Evolutionary conservation across 1,140 invertebrate genomes (phyloP).

Genomic region (Hyposmocoma kahamanoa): DNA sequence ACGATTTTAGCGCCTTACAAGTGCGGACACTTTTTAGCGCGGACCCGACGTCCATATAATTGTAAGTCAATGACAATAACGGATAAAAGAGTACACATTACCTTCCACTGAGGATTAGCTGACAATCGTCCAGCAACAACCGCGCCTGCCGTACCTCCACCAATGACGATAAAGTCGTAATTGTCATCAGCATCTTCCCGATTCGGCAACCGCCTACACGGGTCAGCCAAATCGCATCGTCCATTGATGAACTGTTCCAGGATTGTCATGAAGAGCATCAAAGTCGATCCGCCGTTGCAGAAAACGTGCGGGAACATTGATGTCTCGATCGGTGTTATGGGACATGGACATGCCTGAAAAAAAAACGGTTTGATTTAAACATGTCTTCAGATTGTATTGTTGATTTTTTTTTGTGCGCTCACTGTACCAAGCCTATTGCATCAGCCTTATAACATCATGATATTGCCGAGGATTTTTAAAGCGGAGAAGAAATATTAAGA

Average conservation of each 20-base stretch:
- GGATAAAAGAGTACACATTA: too few relatives aligned
- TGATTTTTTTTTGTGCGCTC: too few relatives aligned
- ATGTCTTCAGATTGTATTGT: too few relatives aligned
- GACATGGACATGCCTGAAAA: slow-evolving; percentile 8
- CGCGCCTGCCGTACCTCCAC: slow-evolving; percentile 89
- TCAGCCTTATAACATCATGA: too few relatives aligned
- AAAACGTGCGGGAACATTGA: slow-evolving; percentile 1
- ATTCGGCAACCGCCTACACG: slow-evolving; percentile 43
- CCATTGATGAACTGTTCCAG: slow-evolving; percentile 86
- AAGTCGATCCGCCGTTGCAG: not conserved
- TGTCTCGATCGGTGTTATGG: not conserved
- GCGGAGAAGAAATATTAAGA: too few relatives aligned
- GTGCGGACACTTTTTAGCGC: too few relatives aligned
- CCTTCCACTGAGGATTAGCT: slow-evolving; percentile 76
- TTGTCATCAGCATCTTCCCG: slow-evolving; percentile 42
- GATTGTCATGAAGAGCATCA: slow-evolving; percentile 82
- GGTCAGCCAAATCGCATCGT: slow-evolving; percentile 81
- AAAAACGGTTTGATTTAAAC: too few relatives aligned
- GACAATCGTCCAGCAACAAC: slow-evolving; percentile 83
- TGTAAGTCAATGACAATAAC: too few relatives aligned
- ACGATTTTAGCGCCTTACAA: too few relatives aligned
- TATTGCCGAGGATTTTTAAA: too few relatives aligned
- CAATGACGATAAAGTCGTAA: slow-evolving; percentile 88
- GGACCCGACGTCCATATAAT: too few relatives aligned
- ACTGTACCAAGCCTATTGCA: too few relatives aligned